Conservation (phyloP, 2,888 invertebrate species). For the Chelonus formosanus region DNA sequence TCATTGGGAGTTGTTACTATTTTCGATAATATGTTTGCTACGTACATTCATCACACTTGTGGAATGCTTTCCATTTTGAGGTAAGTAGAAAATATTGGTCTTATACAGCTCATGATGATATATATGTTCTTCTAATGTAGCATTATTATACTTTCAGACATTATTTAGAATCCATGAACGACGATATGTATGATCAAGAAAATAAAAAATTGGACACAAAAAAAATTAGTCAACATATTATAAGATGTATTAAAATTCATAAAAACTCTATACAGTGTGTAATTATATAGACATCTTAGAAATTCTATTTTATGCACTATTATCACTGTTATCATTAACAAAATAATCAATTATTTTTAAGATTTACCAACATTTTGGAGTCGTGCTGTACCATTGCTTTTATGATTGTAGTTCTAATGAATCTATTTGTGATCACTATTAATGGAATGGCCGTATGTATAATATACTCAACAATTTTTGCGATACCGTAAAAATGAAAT, state of each 20-base stretch:
- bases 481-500: not conserved
- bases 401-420: no score
- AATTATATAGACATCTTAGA: not conserved
- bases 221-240: constrained; percentile 22
- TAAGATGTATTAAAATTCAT: constrained; percentile 38
- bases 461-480: not conserved
- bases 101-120: not conserved
- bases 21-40: constrained; percentile 34
- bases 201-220: not conserved
- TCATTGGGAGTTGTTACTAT: constrained; percentile 25
- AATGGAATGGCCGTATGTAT: not conserved
- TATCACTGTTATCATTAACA: no score
- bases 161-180: not conserved
- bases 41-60: constrained; percentile 36
- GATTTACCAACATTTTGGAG: no score
- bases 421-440: no score
- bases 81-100: constrained; percentile 25
- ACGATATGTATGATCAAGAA: not conserved
- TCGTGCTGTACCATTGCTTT: no score
- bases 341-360: no score
- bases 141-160: not conserved
- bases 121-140: not conserved
- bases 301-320: no score
- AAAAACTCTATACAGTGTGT: constrained; percentile 37
- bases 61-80: constrained; percentile 35